These are phyloP conservation scores for Atractosteus spatula DNA, from an alignment of 2,113 vertebrate genomes.

Conservation along the genomic window DNA sequence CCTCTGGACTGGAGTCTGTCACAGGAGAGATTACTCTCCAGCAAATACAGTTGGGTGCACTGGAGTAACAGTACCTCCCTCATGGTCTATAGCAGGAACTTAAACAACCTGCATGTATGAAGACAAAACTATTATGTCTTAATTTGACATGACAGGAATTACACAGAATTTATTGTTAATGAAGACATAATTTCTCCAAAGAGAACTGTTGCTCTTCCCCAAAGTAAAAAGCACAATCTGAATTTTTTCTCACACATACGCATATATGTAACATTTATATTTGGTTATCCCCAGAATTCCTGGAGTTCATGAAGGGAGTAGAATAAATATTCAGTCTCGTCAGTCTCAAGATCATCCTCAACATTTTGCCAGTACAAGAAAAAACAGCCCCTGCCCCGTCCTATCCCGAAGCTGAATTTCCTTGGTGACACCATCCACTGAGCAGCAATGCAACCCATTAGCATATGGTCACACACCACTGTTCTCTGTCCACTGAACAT, in stretches of 20 bases:
- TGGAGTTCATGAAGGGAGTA: slow-evolving; percentile 72
- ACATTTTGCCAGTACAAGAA: background rate
- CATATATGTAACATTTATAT: background rate
- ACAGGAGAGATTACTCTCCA: too few species aligned
- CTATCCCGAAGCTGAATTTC: too few species aligned
- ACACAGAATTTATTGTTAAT: background rate
- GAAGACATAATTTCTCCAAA: background rate
- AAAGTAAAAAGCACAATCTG: background rate
- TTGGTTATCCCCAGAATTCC: slow-evolving; percentile 53
- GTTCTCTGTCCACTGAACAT: too few species aligned
- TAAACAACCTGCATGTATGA: background rate
- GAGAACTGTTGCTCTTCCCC: background rate
- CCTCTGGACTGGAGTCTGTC: too few species aligned
- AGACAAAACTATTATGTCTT: background rate
- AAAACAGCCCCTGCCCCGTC: background rate
- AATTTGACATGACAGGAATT: background rate
- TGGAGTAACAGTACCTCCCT: too few species aligned
- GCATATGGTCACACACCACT: too few species aligned
- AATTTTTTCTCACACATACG: background rate
- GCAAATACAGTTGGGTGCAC: too few species aligned
- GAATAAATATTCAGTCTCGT: slow-evolving; percentile 43
- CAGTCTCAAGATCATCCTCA: too few species aligned
- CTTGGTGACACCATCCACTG: too few species aligned
- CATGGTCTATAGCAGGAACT: too few species aligned
- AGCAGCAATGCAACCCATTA: too few species aligned